phyloP scores from a whole-genome alignment of 1,140 invertebrate species.

The Platyura marginata region DNA sequence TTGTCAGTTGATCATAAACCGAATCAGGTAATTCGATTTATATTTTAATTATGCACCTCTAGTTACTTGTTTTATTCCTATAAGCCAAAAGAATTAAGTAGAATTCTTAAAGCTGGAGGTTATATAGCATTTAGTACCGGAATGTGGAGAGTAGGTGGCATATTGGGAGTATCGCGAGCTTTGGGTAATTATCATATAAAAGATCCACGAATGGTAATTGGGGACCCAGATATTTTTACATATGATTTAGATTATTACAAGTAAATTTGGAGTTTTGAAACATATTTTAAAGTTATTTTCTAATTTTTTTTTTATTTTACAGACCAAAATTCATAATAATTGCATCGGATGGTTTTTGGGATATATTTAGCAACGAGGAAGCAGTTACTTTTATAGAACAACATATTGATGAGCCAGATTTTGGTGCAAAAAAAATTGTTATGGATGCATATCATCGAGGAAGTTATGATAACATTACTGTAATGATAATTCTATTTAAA shows the following conservation, averaged over 20 bases:
- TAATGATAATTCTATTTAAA: constrained; percentile 75
- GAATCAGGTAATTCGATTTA: constrained; percentile 25
- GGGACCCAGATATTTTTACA: constrained; percentile 88
- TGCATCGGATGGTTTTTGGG: constrained; percentile 92
- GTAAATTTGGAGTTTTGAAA: constrained; percentile 11
- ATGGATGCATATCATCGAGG: constrained; percentile 81
- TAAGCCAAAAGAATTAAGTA: constrained; percentile 40
- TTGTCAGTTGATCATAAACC: constrained; percentile 94
- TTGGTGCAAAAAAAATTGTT: constrained; percentile 76
- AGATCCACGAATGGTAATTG: constrained; percentile 81
- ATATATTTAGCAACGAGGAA: constrained; percentile 87
- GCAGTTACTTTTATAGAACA: constrained; percentile 73
- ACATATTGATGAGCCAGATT: constrained; percentile 63
- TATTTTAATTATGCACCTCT: background rate
- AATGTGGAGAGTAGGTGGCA: constrained; percentile 90
- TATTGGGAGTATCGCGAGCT: constrained; percentile 85
- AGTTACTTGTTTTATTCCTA: background rate
- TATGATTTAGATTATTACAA: constrained; percentile 72
- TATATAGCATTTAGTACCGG: constrained; percentile 84
- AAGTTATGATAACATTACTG: constrained; percentile 90
- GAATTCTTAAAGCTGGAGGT: constrained; percentile 82
- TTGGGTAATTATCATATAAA: constrained; percentile 91
- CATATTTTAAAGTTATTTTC: background rate
- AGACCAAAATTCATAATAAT: constrained; percentile 74
- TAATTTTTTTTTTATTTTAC: constrained; percentile 2